Conservation (phyloP, 2,113 vertebrate genomes). For the Urocolius indicus region DNA sequence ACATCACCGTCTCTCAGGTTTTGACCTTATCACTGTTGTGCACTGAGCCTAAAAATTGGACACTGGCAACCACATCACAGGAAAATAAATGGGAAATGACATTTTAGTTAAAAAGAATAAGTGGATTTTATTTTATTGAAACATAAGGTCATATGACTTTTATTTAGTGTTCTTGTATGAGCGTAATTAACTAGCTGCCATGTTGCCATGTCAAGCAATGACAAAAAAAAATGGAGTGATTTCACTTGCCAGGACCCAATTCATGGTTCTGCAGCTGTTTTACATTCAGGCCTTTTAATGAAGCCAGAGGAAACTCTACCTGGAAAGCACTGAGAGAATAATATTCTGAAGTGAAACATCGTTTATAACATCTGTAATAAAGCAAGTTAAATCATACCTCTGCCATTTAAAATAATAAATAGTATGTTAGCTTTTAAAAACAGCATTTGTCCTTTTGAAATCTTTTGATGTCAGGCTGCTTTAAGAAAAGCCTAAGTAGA, state of each 20-base stretch:
- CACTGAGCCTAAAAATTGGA: conserved; percentile 74
- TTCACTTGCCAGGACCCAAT: not conserved
- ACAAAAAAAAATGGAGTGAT: not conserved
- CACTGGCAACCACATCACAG: conserved; percentile 20
- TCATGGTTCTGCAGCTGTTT: conserved; percentile 55
- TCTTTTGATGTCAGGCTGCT: conserved; percentile 33
- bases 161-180: conserved; percentile 65
- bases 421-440: conserved; percentile 32
- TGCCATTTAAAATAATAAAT: conserved; percentile 46
- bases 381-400: conserved; percentile 35
- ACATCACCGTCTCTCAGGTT: conserved; percentile 58
- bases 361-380: conserved; percentile 48
- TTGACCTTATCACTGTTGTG: conserved; percentile 72
- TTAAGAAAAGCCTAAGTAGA: conserved; percentile 32
- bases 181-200: conserved; percentile 64
- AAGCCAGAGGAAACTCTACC: conserved; percentile 43
- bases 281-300: conserved; percentile 14
- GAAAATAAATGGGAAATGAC: conserved; percentile 71
- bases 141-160: conserved; percentile 46
- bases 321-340: conserved; percentile 44
- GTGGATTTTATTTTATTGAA: conserved; percentile 55
- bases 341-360: conserved; percentile 20
- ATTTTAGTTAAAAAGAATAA: conserved; percentile 66
- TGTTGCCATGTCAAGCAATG: not conserved
- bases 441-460: conserved; percentile 39